These are phyloP conservation scores for Tribolium freemani DNA, from an alignment of 2,888 invertebrate species.

Conservation along the genomic window DNA sequence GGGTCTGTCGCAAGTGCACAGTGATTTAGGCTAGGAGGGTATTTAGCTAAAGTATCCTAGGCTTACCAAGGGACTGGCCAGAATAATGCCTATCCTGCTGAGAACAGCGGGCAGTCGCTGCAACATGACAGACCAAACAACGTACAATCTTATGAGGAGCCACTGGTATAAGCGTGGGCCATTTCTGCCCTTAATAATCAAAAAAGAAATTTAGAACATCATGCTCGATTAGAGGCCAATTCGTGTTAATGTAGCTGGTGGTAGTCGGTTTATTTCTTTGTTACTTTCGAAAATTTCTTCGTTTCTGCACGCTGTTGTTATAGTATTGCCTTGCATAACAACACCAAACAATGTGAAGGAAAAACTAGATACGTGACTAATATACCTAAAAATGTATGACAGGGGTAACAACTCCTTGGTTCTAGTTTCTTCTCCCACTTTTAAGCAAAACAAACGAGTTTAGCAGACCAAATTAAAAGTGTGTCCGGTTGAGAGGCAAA, in stretches of 20 bases:
- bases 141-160: conserved; percentile 63
- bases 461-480: neutral
- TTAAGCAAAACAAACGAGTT: neutral
- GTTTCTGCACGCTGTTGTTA: conserved; percentile 53
- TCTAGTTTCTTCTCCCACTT: conserved; percentile 53
- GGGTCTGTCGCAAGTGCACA: conserved; percentile 44
- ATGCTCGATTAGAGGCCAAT: conserved; percentile 36
- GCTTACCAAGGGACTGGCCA: conserved; percentile 96
- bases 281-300: conserved; percentile 29
- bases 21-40: conserved; percentile 45
- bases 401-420: conserved; percentile 40
- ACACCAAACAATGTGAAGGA: conserved; percentile 56
- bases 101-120: conserved; percentile 96
- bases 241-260: conserved; percentile 26
- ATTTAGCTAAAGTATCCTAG: conserved; percentile 61
- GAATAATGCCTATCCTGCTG: conserved; percentile 96
- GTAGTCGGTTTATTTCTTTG: conserved; percentile 26
- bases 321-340: conserved; percentile 52
- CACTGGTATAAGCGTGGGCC: conserved; percentile 50
- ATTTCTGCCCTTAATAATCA: conserved; percentile 35
- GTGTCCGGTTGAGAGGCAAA: neutral
- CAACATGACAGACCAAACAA: conserved; percentile 77
- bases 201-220: conserved; percentile 34
- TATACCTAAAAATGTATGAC: conserved; percentile 51
- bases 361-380: conserved; percentile 47